Evolutionary conservation across 2,888 invertebrate species (phyloP).

Genomic region (Rotaria magnacalcarata): DNA sequence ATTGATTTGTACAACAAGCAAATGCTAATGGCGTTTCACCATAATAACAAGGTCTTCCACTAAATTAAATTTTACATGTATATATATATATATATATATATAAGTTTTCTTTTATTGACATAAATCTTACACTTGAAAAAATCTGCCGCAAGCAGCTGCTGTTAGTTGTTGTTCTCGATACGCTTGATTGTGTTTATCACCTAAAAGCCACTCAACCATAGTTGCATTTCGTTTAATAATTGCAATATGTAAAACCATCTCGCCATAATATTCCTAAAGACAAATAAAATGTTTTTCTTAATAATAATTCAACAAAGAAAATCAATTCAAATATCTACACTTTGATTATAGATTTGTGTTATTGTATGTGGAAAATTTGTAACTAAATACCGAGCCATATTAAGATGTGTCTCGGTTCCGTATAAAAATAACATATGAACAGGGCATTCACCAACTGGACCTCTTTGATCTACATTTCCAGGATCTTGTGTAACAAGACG

Average conservation of each 20-base stretch:
- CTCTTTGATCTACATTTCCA: neutral
- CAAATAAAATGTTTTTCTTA: too few relatives aligned
- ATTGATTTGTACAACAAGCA: conserved; percentile 31
- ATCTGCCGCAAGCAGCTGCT: neutral
- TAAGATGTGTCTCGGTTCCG: neutral
- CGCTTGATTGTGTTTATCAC: neutral
- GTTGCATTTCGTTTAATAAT: conserved; percentile 9
- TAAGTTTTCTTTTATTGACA: neutral
- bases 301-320: too few relatives aligned
- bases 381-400: neutral
- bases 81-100: neutral
- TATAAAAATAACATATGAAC: conserved; percentile 18
- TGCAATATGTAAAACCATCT: neutral
- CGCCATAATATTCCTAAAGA: conserved; percentile 29
- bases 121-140: neutral
- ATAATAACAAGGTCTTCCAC: conserved; percentile 31
- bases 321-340: neutral
- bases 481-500: neutral
- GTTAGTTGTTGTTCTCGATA: neutral
- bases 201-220: conserved; percentile 4
- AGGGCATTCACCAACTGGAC: conserved; percentile 16
- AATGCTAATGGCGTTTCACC: conserved; percentile 8
- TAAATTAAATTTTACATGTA: neutral
- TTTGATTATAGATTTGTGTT: conserved; percentile 17
- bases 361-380: neutral